Percentiles rank a stretch among this genome's conserved stretches.
These are phyloP conservation scores for Doris montereyensis DNA, from an alignment of 2,888 invertebrate genomes.

Conservation along the genomic window DNA sequence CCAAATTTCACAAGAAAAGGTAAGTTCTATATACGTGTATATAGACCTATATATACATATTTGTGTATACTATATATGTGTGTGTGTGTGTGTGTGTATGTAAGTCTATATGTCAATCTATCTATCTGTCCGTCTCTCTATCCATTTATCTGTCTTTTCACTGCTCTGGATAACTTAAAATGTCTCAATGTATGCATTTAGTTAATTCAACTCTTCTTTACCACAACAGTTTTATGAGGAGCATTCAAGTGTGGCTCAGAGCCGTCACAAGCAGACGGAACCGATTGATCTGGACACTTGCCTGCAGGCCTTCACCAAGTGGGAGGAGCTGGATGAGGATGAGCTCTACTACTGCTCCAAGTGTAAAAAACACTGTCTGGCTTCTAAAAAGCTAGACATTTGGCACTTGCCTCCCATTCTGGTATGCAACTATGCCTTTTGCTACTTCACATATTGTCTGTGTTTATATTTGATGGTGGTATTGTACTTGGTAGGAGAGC, in stretches of 20 bases:
- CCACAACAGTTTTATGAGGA: slow-evolving; percentile 83
- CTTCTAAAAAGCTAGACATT: slow-evolving; percentile 91
- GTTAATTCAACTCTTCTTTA: too few species aligned
- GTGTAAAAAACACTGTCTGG: slow-evolving; percentile 87
- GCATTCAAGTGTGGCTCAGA: slow-evolving; percentile 82
- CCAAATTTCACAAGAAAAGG: slow-evolving; percentile 84
- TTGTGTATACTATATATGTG: too few species aligned
- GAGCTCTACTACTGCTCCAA: slow-evolving; percentile 88
- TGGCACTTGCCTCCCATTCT: slow-evolving; percentile 92
- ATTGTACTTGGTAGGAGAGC: too few species aligned
- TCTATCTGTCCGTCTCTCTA: too few species aligned
- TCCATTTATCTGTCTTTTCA: too few species aligned
- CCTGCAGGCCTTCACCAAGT: slow-evolving; percentile 88
- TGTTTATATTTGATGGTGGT: too few species aligned
- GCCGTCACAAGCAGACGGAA: slow-evolving; percentile 83
- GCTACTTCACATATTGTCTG: too few species aligned
- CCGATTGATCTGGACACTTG: slow-evolving; percentile 89
- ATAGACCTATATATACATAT: background rate
- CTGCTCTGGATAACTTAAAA: too few species aligned
- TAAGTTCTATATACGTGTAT: slow-evolving; percentile 48
- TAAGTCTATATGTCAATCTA: too few species aligned
- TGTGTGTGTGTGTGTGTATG: too few species aligned
- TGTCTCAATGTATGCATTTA: too few species aligned
- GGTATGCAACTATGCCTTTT: too few species aligned
- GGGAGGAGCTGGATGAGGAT: slow-evolving; percentile 84